Conservation (phyloP, 2,888 invertebrate species). For the Pseudolycoriella hygida region DNA sequence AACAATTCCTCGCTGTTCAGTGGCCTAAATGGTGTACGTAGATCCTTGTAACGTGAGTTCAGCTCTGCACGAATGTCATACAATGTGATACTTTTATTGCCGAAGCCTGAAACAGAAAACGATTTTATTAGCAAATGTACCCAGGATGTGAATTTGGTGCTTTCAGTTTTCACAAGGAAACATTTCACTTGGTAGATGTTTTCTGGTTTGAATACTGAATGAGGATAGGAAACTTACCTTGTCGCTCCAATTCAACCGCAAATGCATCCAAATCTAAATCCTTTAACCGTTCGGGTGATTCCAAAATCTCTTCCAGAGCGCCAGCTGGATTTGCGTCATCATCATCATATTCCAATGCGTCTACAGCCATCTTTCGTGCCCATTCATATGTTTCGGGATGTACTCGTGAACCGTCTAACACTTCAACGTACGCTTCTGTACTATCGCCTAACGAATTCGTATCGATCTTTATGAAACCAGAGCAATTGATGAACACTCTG, state of each 20-base stretch:
- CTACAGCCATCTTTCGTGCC: conserved; percentile 99
- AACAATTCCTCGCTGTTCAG: conserved; percentile 78
- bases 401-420: conserved; percentile 90
- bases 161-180: too few species aligned
- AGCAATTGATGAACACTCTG: conserved; percentile 96
- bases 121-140: too few species aligned
- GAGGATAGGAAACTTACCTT: conserved; percentile 34
- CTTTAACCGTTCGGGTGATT: conserved; percentile 82
- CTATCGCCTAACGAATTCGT: conserved; percentile 87
- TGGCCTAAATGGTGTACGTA: conserved; percentile 58
- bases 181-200: too few species aligned
- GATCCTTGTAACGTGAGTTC: conserved; percentile 83
- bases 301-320: conserved; percentile 91
- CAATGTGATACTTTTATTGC: conserved; percentile 82
- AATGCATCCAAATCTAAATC: conserved; percentile 97
- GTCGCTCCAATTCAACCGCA: conserved; percentile 89
- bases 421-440: conserved; percentile 89
- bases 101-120: conserved; percentile 32
- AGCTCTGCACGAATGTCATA: conserved; percentile 95
- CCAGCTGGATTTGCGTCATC: conserved; percentile 93
- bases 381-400: conserved; percentile 99
- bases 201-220: too few species aligned
- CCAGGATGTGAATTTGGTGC: too few species aligned
- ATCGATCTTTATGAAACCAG: conserved; percentile 97
- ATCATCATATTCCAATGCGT: conserved; percentile 95